Percentiles rank a stretch among this genome's conserved stretches.
Conservation (phyloP, 2,888 invertebrate species). For the Tuberolachnus salignus region DNA sequence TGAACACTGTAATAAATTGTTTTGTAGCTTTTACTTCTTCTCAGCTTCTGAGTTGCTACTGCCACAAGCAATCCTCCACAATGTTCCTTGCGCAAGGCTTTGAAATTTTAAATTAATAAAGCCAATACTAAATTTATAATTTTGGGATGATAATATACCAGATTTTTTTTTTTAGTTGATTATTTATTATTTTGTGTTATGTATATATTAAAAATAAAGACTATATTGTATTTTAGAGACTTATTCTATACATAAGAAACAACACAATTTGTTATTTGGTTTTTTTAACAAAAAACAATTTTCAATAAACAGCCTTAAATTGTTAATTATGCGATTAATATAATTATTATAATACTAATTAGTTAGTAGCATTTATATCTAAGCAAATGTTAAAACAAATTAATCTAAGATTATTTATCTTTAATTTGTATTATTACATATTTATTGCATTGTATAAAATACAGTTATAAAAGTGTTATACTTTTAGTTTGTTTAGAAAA, state of each 20-base stretch:
- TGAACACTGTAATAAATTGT: no score
- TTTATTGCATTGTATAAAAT: neutral
- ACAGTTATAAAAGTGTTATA: neutral
- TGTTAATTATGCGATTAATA: neutral
- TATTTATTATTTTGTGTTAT: neutral
- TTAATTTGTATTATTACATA: neutral
- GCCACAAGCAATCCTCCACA: neutral
- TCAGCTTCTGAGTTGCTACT: neutral
- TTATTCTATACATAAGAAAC: neutral
- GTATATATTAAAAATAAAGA: neutral
- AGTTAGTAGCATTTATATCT: neutral
- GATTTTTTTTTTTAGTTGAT: neutral
- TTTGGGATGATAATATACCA: neutral
- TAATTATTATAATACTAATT: neutral
- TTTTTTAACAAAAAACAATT: neutral
- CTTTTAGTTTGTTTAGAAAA: neutral
- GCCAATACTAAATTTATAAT: no score
- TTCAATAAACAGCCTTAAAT: neutral
- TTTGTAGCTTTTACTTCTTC: no score
- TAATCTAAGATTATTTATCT: neutral
- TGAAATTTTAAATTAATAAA: neutral
- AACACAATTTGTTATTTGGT: neutral
- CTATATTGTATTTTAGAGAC: slow-evolving; percentile 2
- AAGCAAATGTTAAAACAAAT: neutral
- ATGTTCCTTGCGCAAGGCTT: neutral